These are phyloP conservation scores for Beaufortia kweichowensis DNA, from an alignment of 2,113 vertebrate species.

Conservation along the genomic window DNA sequence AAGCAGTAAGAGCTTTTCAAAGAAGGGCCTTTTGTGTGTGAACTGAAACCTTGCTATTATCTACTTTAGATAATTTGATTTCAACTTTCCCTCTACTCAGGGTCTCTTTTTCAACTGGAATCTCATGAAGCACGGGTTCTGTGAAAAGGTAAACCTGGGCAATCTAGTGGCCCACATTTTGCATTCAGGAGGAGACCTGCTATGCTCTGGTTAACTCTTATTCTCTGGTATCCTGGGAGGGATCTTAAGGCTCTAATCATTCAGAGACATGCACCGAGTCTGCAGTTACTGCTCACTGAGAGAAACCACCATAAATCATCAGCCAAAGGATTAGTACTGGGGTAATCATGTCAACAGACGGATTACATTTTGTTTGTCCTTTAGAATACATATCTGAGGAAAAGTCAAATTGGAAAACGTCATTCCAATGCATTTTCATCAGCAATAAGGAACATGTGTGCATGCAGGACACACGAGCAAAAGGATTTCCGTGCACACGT, in stretches of 20 bases:
- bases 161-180: slow-evolving; percentile 43
- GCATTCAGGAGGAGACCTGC: slow-evolving; percentile 32
- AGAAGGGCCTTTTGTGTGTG: slow-evolving; percentile 5
- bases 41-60: slow-evolving; percentile 5
- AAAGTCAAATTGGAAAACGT: slow-evolving; percentile 60
- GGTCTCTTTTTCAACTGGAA: slow-evolving; percentile 21
- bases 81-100: background rate
- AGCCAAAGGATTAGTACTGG: slow-evolving; percentile 59
- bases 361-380: slow-evolving; percentile 66
- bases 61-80: slow-evolving; percentile 26
- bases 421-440: slow-evolving; percentile 58
- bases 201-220: slow-evolving; percentile 35
- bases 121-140: slow-evolving; percentile 6
- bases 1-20: slow-evolving; percentile 20
- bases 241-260: slow-evolving; percentile 38
- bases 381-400: slow-evolving; percentile 54
- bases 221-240: slow-evolving; percentile 28
- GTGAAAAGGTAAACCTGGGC: slow-evolving; percentile 32
- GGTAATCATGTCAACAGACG: slow-evolving; percentile 68
- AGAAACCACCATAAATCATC: slow-evolving; percentile 37
- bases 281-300: slow-evolving; percentile 10
- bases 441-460: slow-evolving; percentile 16
- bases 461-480: background rate
- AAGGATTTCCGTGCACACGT: background rate
- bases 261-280: slow-evolving; percentile 12